phyloP scores from a whole-genome alignment of 2,797 vertebrate species.

The Rachycentron canadum region DNA sequence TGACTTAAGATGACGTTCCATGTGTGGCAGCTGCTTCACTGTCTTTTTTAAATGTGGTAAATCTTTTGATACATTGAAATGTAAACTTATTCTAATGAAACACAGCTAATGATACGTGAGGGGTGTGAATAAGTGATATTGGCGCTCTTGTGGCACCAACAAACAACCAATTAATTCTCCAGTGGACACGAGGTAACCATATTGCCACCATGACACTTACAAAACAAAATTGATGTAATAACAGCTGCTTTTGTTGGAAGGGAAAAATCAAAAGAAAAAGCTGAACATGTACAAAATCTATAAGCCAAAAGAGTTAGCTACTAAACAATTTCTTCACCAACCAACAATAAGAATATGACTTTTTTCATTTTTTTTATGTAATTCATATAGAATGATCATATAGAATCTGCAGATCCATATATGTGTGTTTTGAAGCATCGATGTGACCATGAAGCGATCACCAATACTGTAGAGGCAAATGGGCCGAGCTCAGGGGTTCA shows the following conservation, averaged over 20 bases:
- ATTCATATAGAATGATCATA: background rate
- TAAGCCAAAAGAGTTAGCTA: background rate
- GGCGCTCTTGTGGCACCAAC: slow-evolving; percentile 44
- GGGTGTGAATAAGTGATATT: slow-evolving; percentile 45
- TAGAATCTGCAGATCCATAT: slow-evolving; percentile 37
- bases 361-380: no score
- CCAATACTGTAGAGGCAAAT: slow-evolving; percentile 63
- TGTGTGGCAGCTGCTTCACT: background rate
- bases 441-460: slow-evolving; percentile 43
- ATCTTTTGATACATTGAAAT: slow-evolving; percentile 9
- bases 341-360: no score
- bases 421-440: slow-evolving; percentile 56
- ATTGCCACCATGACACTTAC: slow-evolving; percentile 19
- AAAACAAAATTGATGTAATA: slow-evolving; percentile 18
- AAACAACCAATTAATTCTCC: slow-evolving; percentile 59
- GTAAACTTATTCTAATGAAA: slow-evolving; percentile 26
- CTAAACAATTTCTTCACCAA: background rate
- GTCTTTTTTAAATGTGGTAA: slow-evolving; percentile 3
- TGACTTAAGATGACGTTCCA: background rate
- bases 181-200: slow-evolving; percentile 55
- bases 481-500: slow-evolving; percentile 75
- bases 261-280: background rate
- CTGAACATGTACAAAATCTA: background rate
- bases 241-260: background rate
- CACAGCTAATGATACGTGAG: slow-evolving; percentile 32